Conservation (phyloP, 2,113 vertebrate species). For the Mesembrinibis cayennensis region DNA sequence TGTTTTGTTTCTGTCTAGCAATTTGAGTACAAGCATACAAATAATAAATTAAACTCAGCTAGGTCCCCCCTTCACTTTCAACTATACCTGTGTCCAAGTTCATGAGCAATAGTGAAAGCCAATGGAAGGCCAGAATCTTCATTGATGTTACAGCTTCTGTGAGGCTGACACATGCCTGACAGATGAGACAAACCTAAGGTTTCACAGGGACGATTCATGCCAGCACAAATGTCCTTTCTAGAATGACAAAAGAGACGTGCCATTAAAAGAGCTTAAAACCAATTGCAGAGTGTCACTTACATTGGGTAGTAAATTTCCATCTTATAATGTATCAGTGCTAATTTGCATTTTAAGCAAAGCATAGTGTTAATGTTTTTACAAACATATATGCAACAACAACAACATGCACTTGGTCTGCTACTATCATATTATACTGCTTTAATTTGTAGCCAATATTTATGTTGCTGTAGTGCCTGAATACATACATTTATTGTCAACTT, state of each 20-base stretch:
- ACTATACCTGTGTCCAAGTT: slow-evolving; percentile 94
- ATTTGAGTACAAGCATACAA: not conserved
- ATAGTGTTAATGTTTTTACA: not conserved
- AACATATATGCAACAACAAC: not conserved
- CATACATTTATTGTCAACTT: not conserved
- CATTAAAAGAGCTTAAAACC: not conserved
- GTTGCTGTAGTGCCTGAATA: not conserved
- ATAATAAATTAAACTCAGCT: not conserved
- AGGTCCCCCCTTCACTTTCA: not conserved
- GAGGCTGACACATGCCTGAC: slow-evolving; percentile 97
- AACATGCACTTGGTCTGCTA: not conserved
- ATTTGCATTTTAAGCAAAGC: not conserved
- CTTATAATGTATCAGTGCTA: not conserved
- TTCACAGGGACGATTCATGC: slow-evolving; percentile 92
- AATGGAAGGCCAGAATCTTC: slow-evolving; percentile 95
- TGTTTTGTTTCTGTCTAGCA: not conserved
- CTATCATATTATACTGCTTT: not conserved
- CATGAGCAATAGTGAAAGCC: slow-evolving; percentile 95
- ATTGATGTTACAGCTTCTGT: slow-evolving; percentile 96
- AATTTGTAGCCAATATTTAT: not conserved
- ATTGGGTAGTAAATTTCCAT: not conserved
- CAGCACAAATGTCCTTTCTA: slow-evolving; percentile 96
- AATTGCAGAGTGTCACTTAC: not conserved
- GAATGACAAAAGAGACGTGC: not conserved
- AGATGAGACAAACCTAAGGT: slow-evolving; percentile 95